These are phyloP conservation scores for Standfussiana lucernea DNA, from an alignment of 2,888 invertebrate species.

Conservation along the genomic window DNA sequence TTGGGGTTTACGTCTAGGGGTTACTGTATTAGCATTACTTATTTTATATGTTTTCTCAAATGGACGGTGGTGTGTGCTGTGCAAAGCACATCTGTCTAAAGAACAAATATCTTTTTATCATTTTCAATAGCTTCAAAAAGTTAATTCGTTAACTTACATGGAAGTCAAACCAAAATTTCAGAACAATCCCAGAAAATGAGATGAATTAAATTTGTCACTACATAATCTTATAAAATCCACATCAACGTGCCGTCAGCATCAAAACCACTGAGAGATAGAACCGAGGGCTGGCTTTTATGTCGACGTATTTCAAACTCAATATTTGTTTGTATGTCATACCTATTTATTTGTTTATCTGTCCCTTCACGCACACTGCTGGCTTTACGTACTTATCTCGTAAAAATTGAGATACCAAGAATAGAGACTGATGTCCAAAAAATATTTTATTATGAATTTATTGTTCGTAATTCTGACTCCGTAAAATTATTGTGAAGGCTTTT, in stretches of 20 bases:
- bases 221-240: not conserved
- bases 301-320: slow-evolving; percentile 53
- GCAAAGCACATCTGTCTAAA: not conserved
- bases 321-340: slow-evolving; percentile 39
- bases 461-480: slow-evolving; percentile 40
- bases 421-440: slow-evolving; percentile 48
- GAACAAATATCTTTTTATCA: not conserved
- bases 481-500: slow-evolving; percentile 29
- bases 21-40: not conserved
- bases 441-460: slow-evolving; percentile 36
- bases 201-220: not conserved
- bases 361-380: slow-evolving; percentile 43
- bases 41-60: not conserved
- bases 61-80: not conserved
- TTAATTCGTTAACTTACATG: not conserved
- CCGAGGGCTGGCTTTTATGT: slow-evolving; percentile 17
- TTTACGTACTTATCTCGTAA: slow-evolving; percentile 34
- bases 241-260: slow-evolving; percentile 20
- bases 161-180: not conserved
- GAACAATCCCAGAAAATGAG: not conserved
- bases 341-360: slow-evolving; percentile 49
- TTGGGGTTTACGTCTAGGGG: not conserved
- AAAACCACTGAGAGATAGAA: slow-evolving; percentile 28
- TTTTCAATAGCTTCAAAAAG: not conserved
- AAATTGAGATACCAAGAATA: slow-evolving; percentile 44